These are phyloP conservation scores for Catalaphyllia jardinei DNA, from an alignment of 64 coral and sea anemone genomes.

Conservation along the genomic window DNA sequence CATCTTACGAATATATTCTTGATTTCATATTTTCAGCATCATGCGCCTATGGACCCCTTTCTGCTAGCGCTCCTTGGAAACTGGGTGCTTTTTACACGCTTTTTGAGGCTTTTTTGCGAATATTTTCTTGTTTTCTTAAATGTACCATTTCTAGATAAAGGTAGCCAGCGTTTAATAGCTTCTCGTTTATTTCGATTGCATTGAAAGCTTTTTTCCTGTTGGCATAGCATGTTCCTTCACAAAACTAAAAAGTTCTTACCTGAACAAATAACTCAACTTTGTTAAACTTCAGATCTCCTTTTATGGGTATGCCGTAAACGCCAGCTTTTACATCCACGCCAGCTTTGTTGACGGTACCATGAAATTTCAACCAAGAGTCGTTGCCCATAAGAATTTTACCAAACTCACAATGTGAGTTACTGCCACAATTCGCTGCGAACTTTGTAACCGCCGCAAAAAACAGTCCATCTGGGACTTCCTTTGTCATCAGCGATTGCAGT, in stretches of 20 bases:
- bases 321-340: slow-evolving; percentile 26
- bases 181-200: no score
- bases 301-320: slow-evolving; percentile 48
- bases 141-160: no score
- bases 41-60: no score
- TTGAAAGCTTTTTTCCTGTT: no score
- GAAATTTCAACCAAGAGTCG: slow-evolving; percentile 45
- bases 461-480: slow-evolving; percentile 53
- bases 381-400: slow-evolving; percentile 55
- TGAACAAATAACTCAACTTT: slow-evolving; percentile 81
- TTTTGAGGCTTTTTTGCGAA: no score
- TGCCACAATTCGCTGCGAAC: slow-evolving; percentile 40
- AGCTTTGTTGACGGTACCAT: slow-evolving; percentile 18
- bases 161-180: no score
- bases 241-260: slow-evolving; percentile 16
- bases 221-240: no score
- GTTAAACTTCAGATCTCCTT: slow-evolving; percentile 73
- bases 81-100: no score
- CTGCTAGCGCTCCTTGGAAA: no score
- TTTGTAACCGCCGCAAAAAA: slow-evolving; percentile 36
- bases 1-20: no score
- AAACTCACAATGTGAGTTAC: slow-evolving; percentile 25
- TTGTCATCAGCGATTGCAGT: slow-evolving; percentile 42
- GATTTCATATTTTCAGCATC: no score
- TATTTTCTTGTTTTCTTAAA: no score